Base-by-base conservation (phyloP, 1,140 invertebrate species). In the Zaprionus ghesquierei region DNA sequence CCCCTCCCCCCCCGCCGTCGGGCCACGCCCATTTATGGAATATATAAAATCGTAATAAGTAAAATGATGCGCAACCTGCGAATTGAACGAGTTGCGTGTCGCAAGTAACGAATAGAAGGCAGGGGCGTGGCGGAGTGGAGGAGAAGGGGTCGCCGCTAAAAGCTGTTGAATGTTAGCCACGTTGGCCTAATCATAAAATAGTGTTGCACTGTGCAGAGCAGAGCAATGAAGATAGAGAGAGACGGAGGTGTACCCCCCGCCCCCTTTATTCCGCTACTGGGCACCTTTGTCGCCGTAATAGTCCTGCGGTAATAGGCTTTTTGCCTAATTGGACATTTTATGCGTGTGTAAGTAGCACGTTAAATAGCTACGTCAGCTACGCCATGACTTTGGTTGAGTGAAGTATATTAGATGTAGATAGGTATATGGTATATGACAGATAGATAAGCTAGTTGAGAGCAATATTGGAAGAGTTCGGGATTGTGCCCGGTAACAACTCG, bases 251-350 rank as follows among this genome's bases (percentile, higher is more conserved):
- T 41, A 9, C 2, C 6, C n/a, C 51, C 38, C 38, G 0, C 6
- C n/a, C 51, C 38, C 38, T 55, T 49, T 38, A 15, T 35, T 50
- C 60, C 58, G 25, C 44, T 50, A 38, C 35, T 64, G 51, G 35
- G 53, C 71, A 38, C 60, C 68, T 69, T 63, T 68, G 61, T 55
- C 61, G 58, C 18, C 50, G 58, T 76, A 62, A 81, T 79, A 69
- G 68, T 71, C 66, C 56, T 77, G 59, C 27, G 55, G 33, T 87
- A 89, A 89, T 82, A 82, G 84, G 84, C 84, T 87, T 89, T 89
- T 89, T 79, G 78, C 72, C 82, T 87, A 87, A 87, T 87, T 87
- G 82, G 59, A 87, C 74, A 87, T 84, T 87, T 89, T 77, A 87
- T 87, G 73, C 50, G 71, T 31, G 59, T 41, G 54, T 41, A 46